Evolutionary conservation across 2,888 invertebrate genomes (phyloP).

Genomic region (Sinodicranocentrus sp.): DNA sequence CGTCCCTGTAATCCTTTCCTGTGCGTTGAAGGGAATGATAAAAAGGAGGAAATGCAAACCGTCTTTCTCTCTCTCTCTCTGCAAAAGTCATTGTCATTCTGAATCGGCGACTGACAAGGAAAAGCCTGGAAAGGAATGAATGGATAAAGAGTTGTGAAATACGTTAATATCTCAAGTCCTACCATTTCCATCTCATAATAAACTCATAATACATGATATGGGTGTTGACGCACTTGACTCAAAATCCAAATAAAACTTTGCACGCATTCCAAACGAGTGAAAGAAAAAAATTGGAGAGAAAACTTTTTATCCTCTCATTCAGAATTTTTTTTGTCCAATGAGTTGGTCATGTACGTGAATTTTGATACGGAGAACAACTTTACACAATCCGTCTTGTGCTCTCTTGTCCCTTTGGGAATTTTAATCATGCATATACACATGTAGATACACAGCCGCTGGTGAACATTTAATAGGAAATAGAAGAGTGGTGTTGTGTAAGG

Average conservation of each 20-base stretch:
- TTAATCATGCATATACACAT: constrained; percentile 37
- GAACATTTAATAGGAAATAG: no score
- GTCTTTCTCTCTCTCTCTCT: no score
- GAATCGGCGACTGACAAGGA: neutral
- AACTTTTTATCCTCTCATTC: neutral
- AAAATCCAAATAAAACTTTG: neutral
- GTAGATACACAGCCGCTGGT: neutral
- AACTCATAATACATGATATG: constrained; percentile 48
- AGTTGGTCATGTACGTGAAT: no score
- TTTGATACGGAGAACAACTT: neutral
- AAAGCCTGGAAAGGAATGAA: neutral
- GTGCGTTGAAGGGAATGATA: neutral
- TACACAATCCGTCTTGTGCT: neutral
- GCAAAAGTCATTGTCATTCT: constrained; percentile 43
- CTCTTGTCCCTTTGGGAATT: constrained; percentile 30
- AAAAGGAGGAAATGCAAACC: constrained; percentile 37
- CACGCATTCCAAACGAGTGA: neutral
- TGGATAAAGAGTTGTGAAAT: neutral
- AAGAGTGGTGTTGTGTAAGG: no score
- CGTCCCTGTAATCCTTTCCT: no score
- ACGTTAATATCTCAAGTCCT: no score
- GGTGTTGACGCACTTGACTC: neutral
- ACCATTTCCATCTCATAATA: constrained; percentile 36
- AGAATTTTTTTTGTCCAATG: no score
- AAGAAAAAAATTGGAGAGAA: neutral